Evolutionary conservation across 2,888 invertebrate genomes (phyloP).

Genomic region (Blera fallax): DNA sequence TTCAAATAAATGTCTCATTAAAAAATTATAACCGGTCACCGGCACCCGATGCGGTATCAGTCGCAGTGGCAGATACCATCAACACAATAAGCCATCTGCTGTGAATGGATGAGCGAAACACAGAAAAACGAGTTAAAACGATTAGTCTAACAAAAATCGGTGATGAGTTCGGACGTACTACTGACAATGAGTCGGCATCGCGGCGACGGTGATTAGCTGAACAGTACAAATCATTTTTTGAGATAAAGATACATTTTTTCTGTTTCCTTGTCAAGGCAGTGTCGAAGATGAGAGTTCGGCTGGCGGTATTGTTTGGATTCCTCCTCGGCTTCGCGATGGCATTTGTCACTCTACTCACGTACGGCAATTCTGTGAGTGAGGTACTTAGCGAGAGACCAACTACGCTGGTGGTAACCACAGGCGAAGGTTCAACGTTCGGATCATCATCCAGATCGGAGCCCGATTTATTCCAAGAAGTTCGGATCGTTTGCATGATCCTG

Average conservation of each 20-base stretch:
- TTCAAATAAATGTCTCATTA: constrained; percentile 35
- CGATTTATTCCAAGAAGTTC: constrained; percentile 86
- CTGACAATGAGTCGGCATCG: constrained; percentile 45
- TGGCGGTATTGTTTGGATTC: constrained; percentile 76
- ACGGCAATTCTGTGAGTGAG: constrained; percentile 59
- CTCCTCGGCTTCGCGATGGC: constrained; percentile 76
- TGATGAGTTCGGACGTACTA: constrained; percentile 68
- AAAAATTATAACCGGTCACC: constrained; percentile 46
- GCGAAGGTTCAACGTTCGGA: constrained; percentile 43
- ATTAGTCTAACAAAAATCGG: constrained; percentile 65
- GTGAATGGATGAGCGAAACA: constrained; percentile 8
- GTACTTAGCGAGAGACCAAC: constrained; percentile 58
- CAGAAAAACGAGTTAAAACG: constrained; percentile 8
- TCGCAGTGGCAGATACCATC: background rate
- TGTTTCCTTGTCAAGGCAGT: constrained; percentile 52
- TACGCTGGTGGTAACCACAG: constrained; percentile 46
- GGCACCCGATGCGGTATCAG: background rate
- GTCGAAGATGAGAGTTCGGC: constrained; percentile 69
- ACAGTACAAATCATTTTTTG: background rate
- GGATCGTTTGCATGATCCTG: constrained; percentile 96
- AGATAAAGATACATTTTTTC: background rate
- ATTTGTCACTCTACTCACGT: constrained; percentile 75
- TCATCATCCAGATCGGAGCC: constrained; percentile 32
- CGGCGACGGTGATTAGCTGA: constrained; percentile 61
- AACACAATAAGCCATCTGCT: constrained; percentile 16